Conservation (phyloP, 2,797 vertebrate genomes). For the Mus spretus region DNA sequence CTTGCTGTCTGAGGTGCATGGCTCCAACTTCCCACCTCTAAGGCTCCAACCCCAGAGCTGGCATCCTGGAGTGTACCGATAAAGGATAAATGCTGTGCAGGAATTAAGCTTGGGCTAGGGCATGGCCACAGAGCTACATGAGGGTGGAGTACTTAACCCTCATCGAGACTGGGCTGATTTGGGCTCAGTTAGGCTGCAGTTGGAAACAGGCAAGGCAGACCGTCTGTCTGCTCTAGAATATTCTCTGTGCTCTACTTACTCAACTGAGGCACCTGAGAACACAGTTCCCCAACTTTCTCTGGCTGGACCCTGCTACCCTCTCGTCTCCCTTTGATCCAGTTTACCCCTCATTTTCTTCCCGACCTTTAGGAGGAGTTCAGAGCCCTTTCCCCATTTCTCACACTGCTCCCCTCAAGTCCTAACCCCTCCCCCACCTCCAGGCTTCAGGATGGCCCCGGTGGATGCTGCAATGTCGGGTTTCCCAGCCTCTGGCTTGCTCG, state of each 20-base stretch:
- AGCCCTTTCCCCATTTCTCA: background rate
- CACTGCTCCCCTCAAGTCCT: background rate
- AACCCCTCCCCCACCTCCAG: background rate
- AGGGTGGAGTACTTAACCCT: background rate
- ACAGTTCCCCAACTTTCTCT: background rate
- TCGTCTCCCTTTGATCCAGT: background rate
- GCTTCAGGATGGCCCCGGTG: fast-evolving
- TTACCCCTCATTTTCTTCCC: background rate
- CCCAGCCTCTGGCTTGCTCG: background rate
- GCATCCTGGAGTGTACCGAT: background rate
- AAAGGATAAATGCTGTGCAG: fast-evolving
- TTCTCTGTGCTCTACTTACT: background rate
- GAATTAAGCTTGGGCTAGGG: background rate
- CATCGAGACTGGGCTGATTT: background rate
- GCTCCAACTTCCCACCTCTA: background rate
- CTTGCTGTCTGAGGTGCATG: too few relatives aligned
- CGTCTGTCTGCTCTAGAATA: background rate
- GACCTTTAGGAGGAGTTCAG: background rate
- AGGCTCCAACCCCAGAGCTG: fast-evolving
- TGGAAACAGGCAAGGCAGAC: background rate
- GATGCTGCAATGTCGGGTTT: background rate
- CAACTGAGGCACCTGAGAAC: too few relatives aligned
- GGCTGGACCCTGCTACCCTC: too few relatives aligned
- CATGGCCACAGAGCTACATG: background rate
- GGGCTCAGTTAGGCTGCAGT: background rate